Base-by-base conservation (phyloP, 2,888 invertebrate species). In the Iphiclides podalirius region DNA sequence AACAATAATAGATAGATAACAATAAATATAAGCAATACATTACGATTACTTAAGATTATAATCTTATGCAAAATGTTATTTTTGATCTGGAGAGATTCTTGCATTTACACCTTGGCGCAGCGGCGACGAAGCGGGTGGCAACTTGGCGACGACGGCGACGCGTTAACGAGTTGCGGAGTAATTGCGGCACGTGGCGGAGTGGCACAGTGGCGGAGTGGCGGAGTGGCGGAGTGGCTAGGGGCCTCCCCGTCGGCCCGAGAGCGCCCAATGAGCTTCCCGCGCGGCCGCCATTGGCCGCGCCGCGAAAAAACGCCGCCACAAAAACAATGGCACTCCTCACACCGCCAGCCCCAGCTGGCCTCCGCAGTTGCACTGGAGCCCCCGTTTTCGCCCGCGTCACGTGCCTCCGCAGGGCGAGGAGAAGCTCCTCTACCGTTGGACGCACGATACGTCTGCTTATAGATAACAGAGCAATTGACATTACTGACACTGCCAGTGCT, bases 261-360 rank as follows among this genome's bases (percentile, higher is more conserved):
- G 38, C 31, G 55, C 61, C 86, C 86, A 85, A 85, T 84, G 55
- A 61, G 54, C 52, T 61, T 52, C 52, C 49, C 52, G 67, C 70
- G 44, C 57, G 63, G 52, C 53, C 63, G 65, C 72, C 60, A 84
- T 82, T 83, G 82, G 83, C 52, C 64, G 70, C 65, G 66, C 67
- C 66, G 67, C 53, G 54, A 57, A 61, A 60, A 60, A 72, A 70
- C 66, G 63, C 55, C 52, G 61, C 57, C 73, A 75, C 76, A 80
- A 81, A 82, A 83, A 85, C 86, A 85, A 86, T 86, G 85, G 83
- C 81, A 78, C 75, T 78, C 60, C 43, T 55, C 56, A 54, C 55
- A 44, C 49, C 56, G 52, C 53, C 52, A 58, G 54, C 61, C 58
- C 57, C 8, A 28, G 8, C 8, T 9, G 28, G 6, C 20, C 20